phyloP scores from a whole-genome alignment of 2,888 invertebrate genomes.

The Protodeltote pygarga region DNA sequence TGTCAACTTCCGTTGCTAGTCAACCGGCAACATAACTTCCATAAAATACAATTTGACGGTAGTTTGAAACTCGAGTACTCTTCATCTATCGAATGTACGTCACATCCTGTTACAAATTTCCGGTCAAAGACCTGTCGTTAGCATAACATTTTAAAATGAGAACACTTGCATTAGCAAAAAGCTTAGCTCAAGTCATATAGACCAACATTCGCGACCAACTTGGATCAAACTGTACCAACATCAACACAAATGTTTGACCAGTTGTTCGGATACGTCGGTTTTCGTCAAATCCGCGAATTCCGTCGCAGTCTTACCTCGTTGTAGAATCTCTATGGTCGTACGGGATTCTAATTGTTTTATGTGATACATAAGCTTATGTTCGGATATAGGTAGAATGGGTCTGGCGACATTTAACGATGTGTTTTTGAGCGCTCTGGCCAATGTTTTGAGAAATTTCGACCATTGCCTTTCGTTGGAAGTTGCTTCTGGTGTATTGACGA shows the following conservation, averaged over 20 bases:
- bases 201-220: conserved; percentile 1
- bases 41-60: background rate
- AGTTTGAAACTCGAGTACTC: conserved; percentile 4
- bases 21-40: background rate
- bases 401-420: conserved; percentile 66
- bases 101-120: conserved; percentile 18
- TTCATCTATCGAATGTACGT: conserved; percentile 28
- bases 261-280: conserved; percentile 68
- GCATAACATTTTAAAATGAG: conserved; percentile 25
- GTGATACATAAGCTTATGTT: conserved; percentile 63
- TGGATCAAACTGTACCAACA: conserved; percentile 18
- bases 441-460: conserved; percentile 84
- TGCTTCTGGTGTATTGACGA: conserved; percentile 76
- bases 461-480: conserved; percentile 81
- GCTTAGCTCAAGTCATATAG: conserved; percentile 5
- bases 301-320: conserved; percentile 71
- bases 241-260: conserved; percentile 77
- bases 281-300: conserved; percentile 76
- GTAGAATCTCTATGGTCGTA: conserved; percentile 76
- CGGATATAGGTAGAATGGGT: conserved; percentile 62
- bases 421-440: conserved; percentile 79
- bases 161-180: conserved; percentile 18
- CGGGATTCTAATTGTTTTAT: conserved; percentile 74
- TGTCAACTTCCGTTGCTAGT: conserved; percentile 9
- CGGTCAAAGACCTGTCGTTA: conserved; percentile 17